phyloP scores from a whole-genome alignment of 1,140 invertebrate genomes.

The Cherax quadricarinatus region DNA sequence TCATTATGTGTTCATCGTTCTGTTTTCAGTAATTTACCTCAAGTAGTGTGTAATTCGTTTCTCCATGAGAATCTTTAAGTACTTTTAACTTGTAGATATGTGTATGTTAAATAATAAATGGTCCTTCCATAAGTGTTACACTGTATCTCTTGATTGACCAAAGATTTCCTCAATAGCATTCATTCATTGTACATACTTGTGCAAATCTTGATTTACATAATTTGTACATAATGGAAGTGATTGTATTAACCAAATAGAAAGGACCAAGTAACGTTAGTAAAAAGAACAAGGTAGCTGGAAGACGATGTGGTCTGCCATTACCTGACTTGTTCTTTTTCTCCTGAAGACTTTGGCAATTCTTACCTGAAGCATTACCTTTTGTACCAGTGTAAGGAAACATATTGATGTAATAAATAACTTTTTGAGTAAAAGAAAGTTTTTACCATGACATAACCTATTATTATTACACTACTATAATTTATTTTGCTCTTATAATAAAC shows the following conservation, averaged over 20 bases:
- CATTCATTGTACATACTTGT: conserved; percentile 67
- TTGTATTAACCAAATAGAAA: conserved; percentile 67
- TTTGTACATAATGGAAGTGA: conserved; percentile 69
- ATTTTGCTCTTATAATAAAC: too few relatives aligned
- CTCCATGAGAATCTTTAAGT: conserved; percentile 67
- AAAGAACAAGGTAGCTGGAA: conserved; percentile 52
- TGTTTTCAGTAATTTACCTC: conserved; percentile 59
- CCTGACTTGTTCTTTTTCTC: conserved; percentile 62
- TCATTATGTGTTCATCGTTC: conserved; percentile 49
- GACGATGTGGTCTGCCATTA: conserved; percentile 51
- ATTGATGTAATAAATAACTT: conserved; percentile 71
- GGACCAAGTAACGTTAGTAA: conserved; percentile 70
- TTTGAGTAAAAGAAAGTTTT: conserved; percentile 50
- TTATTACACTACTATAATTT: not conserved
- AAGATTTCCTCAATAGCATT: conserved; percentile 70
- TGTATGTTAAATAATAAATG: conserved; percentile 63
- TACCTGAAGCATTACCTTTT: conserved; percentile 71
- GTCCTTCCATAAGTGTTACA: conserved; percentile 70
- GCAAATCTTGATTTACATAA: conserved; percentile 66
- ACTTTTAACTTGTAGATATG: conserved; percentile 70
- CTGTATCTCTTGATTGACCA: conserved; percentile 68
- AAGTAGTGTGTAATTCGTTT: conserved; percentile 65
- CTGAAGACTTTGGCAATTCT: conserved; percentile 59
- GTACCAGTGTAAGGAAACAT: conserved; percentile 69
- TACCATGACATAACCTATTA: conserved; percentile 25